Base-by-base conservation (phyloP, 2,888 invertebrate genomes). In the Apomyelois bistriatella region DNA sequence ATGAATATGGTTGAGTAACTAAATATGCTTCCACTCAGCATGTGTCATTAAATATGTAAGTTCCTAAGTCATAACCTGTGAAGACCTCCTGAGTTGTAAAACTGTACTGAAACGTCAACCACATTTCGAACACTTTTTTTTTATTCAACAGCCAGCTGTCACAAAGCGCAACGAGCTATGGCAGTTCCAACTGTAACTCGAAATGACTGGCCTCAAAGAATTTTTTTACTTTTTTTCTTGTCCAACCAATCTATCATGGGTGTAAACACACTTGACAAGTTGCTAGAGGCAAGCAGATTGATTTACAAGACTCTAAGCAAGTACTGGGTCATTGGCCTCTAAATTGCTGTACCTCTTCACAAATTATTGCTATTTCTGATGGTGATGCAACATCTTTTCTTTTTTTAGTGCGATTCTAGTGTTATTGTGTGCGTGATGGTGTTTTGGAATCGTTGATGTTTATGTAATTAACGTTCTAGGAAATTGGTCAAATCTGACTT, bases 211-310 rank as follows among this genome's bases (percentile, higher is more conserved):
- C 16, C 35, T 37, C 48, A 37, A 22, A 17, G 15, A 35, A 8
- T 16, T 41, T 41, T 12, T 35, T 37, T 32, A 6, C n/a, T 3
- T 49, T 53, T 54, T 41, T 47, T 43, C 35, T 17, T 36, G 30
- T 36, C 47, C 15, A 12, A 48, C 40, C 38, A 54, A 54, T 54
- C 54, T 54, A 42, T 54, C 48, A 54, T 54, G 35, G 47, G 28
- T 46, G 46, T 46, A 46, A 46, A 46, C 46, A 47, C 38, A 52
- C 46, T 47, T 46, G 53, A 54, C 42, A 51, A 42, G 28, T 54
- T 42, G 42, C 48, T 38, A 8, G 41, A 40, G 40, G 12, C 28
- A 37, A n/a, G 15, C 32, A 43, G 49, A 42, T 48, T 43, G 53
- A 30, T 48, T 37, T 32, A 28, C 52, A 48, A 48, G 28, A 38